Conservation (phyloP, 2,797 vertebrate genomes). For the Propithecus deckenii region DNA sequence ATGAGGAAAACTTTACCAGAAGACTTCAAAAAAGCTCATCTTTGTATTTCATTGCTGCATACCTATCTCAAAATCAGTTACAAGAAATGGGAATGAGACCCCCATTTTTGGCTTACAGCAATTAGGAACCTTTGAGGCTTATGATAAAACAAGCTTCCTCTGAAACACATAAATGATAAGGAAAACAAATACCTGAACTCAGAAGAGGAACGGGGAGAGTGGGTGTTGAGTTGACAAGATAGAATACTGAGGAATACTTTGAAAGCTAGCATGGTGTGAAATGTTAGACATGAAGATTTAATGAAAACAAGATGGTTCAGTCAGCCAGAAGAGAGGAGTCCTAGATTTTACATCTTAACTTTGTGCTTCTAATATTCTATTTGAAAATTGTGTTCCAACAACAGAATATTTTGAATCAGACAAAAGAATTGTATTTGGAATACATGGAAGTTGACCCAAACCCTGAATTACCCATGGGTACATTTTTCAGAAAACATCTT, state of each 20-base stretch:
- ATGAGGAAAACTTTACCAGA: not conserved
- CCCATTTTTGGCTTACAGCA: not conserved
- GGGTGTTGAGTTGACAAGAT: not conserved
- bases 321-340: accelerated
- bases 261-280: not conserved
- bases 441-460: not conserved
- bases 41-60: accelerated
- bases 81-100: not conserved
- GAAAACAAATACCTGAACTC: accelerated
- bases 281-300: not conserved
- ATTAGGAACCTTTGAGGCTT: accelerated
- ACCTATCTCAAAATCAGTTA: not conserved
- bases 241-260: not conserved
- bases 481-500: not conserved
- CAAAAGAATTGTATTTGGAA: not conserved
- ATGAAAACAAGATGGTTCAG: not conserved
- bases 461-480: not conserved
- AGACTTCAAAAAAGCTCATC: not conserved
- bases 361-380: not conserved
- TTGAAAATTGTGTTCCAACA: not conserved
- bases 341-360: not conserved
- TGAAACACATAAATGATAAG: not conserved
- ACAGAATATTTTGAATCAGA: not conserved
- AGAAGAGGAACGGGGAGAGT: not conserved
- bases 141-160: accelerated